Evolutionary conservation across 2,888 invertebrate genomes (phyloP).

Genomic region (Neocrepidodera transversa): DNA sequence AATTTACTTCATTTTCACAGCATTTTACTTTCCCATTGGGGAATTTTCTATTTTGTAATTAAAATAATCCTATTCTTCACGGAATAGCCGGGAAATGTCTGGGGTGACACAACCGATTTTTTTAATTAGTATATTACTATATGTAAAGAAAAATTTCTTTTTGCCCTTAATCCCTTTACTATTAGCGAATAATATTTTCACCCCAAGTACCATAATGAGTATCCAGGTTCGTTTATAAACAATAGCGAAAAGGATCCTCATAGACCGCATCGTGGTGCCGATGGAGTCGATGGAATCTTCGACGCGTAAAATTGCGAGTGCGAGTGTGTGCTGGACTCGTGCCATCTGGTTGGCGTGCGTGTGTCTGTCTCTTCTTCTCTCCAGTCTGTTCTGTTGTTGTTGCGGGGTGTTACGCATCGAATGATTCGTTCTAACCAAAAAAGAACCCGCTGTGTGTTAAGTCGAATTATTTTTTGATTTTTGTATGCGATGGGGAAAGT

Average conservation of each 20-base stretch:
- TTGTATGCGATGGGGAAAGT: not conserved
- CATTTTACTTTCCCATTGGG: too few species aligned
- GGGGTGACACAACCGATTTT: too few species aligned
- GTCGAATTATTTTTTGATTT: constrained; percentile 8
- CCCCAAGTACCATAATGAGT: constrained; percentile 1
- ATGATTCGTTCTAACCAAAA: not conserved
- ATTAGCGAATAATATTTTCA: not conserved
- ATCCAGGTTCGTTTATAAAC: constrained; percentile 2
- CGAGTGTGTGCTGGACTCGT: constrained; percentile 36
- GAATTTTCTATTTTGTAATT: too few species aligned
- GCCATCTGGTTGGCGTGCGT: constrained; percentile 48
- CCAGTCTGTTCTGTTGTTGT: not conserved
- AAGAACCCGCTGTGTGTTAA: not conserved
- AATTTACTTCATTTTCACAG: too few species aligned
- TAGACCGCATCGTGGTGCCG: constrained; percentile 21
- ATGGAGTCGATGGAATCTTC: constrained; percentile 35
- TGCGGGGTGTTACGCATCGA: constrained; percentile 37
- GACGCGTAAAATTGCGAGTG: constrained; percentile 49
- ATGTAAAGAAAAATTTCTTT: too few species aligned
- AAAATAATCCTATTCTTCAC: too few species aligned
- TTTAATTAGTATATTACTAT: too few species aligned
- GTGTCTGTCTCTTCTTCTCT: constrained; percentile 23
- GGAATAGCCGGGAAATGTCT: too few species aligned
- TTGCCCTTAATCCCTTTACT: not conserved
- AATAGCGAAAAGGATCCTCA: not conserved